Evolutionary conservation across 2,797 vertebrate species (phyloP).

Genomic region (Coregonus ussuriensis): DNA sequence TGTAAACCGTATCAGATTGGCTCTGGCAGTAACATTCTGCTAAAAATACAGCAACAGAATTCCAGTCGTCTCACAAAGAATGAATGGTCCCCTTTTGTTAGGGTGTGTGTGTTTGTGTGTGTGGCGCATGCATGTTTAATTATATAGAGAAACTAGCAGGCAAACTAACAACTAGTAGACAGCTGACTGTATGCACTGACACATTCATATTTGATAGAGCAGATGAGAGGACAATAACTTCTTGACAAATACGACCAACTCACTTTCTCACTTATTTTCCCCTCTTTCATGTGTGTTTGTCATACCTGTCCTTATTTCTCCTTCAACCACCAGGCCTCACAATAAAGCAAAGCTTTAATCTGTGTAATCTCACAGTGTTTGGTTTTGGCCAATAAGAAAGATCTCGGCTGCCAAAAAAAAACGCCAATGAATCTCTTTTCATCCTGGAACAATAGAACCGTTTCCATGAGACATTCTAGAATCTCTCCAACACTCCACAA

Average conservation of each 20-base stretch:
- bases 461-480: slow-evolving; percentile 21
- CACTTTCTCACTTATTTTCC: not conserved
- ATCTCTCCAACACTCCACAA: not conserved
- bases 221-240: too few relatives aligned
- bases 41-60: slow-evolving; percentile 45
- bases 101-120: too few relatives aligned
- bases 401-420: slow-evolving; percentile 4
- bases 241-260: too few relatives aligned
- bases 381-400: slow-evolving; percentile 7
- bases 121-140: not conserved
- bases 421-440: slow-evolving; percentile 13
- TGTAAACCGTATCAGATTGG: slow-evolving; percentile 44
- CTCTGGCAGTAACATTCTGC: slow-evolving; percentile 22
- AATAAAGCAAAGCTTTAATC: not conserved
- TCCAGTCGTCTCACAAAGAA: slow-evolving; percentile 25
- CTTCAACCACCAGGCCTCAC: not conserved
- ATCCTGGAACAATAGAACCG: slow-evolving; percentile 13
- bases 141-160: not conserved
- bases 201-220: too few relatives aligned
- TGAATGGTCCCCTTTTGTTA: slow-evolving; percentile 34
- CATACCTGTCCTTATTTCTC: not conserved
- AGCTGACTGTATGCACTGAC: not conserved
- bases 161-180: not conserved
- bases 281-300: not conserved
- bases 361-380: not conserved